A percentile compares a stretch with the other conserved stretches of the same genome.
These are phyloP conservation scores for Cepaea nemoralis DNA, from an alignment of 1,140 invertebrate genomes.

Conservation along the genomic window DNA sequence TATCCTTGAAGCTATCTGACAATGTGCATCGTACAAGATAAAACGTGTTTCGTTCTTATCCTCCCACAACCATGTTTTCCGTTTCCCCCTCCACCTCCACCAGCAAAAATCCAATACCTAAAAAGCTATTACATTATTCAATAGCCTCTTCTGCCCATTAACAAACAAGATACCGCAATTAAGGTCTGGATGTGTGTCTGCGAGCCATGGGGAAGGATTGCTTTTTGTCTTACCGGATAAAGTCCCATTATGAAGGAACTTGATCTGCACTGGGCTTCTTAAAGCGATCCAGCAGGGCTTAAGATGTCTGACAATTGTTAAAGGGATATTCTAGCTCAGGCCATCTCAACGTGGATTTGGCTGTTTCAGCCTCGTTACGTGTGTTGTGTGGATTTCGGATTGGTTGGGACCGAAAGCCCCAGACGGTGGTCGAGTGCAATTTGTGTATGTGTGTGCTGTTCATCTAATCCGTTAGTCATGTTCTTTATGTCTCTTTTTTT, in stretches of 20 bases:
- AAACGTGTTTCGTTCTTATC: too few relatives aligned
- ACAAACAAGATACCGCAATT: neutral
- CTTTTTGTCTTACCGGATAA: neutral
- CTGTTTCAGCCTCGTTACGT: constrained; percentile 1
- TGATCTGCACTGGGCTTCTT: constrained; percentile 8
- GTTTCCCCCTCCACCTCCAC: too few relatives aligned
- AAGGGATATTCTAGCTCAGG: neutral
- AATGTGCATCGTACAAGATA: too few relatives aligned
- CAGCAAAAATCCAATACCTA: neutral
- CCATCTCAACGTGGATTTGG: neutral
- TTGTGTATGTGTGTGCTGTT: neutral
- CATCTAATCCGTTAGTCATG: neutral
- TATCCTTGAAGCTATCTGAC: too few relatives aligned
- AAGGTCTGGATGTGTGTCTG: neutral
- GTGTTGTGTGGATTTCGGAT: neutral
- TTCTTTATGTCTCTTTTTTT: too few relatives aligned
- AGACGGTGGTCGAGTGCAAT: neutral
- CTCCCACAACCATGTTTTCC: too few relatives aligned
- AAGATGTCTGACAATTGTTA: neutral
- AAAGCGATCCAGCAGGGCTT: neutral
- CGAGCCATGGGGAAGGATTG: neutral
- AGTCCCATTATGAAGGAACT: neutral
- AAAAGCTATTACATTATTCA: neutral
- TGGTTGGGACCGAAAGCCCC: neutral
- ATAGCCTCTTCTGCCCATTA: neutral